phyloP scores from a whole-genome alignment of 2,113 vertebrate species.

The Acrocephalus arundinaceus region DNA sequence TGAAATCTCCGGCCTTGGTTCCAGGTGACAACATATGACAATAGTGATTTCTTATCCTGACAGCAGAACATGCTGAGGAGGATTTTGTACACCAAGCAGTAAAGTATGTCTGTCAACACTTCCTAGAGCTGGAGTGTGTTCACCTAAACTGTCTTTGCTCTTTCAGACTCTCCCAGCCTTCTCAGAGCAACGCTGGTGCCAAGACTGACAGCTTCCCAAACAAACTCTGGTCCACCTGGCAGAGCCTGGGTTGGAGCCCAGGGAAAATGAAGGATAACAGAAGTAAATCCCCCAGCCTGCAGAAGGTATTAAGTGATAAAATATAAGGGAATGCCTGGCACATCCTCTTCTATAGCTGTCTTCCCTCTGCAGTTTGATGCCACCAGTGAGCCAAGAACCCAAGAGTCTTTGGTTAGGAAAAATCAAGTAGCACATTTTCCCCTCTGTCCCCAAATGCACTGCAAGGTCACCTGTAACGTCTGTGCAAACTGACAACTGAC shows the following conservation, averaged over 20 bases:
- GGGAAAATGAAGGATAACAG: not conserved
- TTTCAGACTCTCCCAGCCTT: not conserved
- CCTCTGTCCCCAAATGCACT: not conserved
- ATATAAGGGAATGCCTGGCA: not conserved
- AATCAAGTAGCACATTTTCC: not conserved
- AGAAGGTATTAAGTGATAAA: not conserved
- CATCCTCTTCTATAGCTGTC: not conserved
- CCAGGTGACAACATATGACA: constrained; percentile 29
- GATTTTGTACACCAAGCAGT: not conserved
- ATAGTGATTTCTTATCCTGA: constrained; percentile 20
- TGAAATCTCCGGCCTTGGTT: not conserved
- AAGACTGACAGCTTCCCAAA: constrained; percentile 5
- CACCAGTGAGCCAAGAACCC: not conserved
- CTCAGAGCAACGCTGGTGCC: not conserved
- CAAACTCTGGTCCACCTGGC: not conserved
- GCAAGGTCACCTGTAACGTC: not conserved
- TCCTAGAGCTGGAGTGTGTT: not conserved
- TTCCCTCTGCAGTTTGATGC: not conserved
- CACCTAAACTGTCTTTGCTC: not conserved
- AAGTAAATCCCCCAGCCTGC: not conserved
- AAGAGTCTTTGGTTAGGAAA: not conserved
- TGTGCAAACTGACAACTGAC: not conserved
- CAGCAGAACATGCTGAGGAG: constrained; percentile 12
- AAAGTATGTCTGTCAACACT: constrained; percentile 2
- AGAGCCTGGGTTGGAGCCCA: not conserved